Evolutionary conservation across 2,797 vertebrate genomes (phyloP).

Genomic region (Halcyon badia): DNA sequence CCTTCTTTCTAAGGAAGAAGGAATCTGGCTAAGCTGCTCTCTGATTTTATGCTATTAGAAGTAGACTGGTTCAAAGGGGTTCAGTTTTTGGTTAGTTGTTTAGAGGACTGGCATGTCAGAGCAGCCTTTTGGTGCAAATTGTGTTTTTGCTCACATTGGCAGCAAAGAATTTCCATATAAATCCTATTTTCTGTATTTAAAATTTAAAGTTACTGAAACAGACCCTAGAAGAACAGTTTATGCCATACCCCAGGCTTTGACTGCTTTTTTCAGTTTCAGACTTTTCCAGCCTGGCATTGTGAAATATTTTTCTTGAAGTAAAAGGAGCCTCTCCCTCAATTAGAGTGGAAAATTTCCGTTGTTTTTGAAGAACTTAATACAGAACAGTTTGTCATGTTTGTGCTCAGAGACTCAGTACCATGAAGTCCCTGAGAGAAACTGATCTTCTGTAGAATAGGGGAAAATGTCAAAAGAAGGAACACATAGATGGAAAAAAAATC

Average conservation of each 20-base stretch:
- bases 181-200: neutral
- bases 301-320: neutral
- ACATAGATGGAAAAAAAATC: neutral
- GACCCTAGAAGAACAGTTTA: neutral
- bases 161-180: neutral
- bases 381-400: neutral
- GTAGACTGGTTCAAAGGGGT: neutral
- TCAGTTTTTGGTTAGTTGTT: neutral
- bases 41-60: conserved; percentile 1
- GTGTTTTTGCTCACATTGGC: neutral
- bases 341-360: neutral
- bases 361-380: neutral
- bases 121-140: neutral
- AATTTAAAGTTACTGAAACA: neutral
- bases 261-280: neutral
- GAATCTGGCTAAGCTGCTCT: neutral
- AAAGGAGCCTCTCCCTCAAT: neutral
- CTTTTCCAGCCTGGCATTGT: neutral
- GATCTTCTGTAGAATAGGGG: neutral
- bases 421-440: neutral
- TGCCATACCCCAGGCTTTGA: neutral
- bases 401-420: neutral
- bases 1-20: neutral
- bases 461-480: neutral
- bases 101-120: neutral